Evolutionary conservation across 2,113 vertebrate genomes (phyloP), one percentile per base, ranked within the genome.

Genomic region (Suncus etruscus): DNA sequence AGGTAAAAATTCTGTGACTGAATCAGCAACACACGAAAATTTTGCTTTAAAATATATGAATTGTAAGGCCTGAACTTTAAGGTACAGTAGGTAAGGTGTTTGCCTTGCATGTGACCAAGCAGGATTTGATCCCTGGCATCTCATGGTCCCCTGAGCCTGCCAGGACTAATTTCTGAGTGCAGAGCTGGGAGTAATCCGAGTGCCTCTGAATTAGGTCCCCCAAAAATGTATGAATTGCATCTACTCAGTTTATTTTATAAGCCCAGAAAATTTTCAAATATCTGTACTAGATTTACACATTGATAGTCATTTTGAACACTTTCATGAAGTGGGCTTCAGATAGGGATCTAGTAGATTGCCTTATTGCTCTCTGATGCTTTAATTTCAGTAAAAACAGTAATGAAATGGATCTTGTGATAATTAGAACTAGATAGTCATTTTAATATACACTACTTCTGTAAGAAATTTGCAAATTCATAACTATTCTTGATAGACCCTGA

Each of bases 361-460:
- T 58, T 58, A 58, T 18, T 16, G 16, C 20, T 58, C 6, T 58
- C 54, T 58, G 54, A 18, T 88, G 12, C 80, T 83, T 87, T 85
- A 82, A 58, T 82, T 66, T 88, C 90, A 66, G 83, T 27, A 92
- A 90, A 63, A 84, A 77, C 1, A 16, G 39, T 82, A 73, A 69
- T 89, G 51, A 86, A 88, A 25, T 86, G 29, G 7, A 80, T 72
- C 63, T 66, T 92, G 24, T 76, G 39, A 18, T 45, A 84, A 74
- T 47, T 39, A 87, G 8, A 68, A 3, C 8, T 77, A 22, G 80
- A 1, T 69, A 83, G 32, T 79, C 79, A 47, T 91, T 47, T 77
- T 89, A 78, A 51, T 54, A 63, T 48, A 79, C 78, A 12, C 16
- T 58, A 6, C 16, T 58, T 58, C 54, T 16, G 27, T 66, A 25